Evolutionary conservation across 2,113 vertebrate genomes (phyloP).

Genomic region (Muntiacus muntjak): DNA sequence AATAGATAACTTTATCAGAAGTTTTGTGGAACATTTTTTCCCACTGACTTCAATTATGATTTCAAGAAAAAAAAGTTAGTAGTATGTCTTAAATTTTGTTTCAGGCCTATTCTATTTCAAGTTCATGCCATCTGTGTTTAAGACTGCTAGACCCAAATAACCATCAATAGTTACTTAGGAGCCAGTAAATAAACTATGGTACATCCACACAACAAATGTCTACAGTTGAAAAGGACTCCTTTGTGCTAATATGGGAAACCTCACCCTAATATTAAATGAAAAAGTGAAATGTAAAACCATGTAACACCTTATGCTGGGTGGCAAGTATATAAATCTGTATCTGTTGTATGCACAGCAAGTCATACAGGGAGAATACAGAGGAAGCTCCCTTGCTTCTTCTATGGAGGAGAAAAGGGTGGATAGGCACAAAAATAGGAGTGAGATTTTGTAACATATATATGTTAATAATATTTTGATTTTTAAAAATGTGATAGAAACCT

Average conservation of each 20-base stretch:
- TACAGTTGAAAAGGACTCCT: background rate
- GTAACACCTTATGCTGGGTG: background rate
- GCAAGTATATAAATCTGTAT: background rate
- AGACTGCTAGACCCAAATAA: background rate
- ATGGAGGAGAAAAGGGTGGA: background rate
- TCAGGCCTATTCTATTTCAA: constrained; percentile 3
- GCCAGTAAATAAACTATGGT: background rate
- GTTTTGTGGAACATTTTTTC: background rate
- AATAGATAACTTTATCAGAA: background rate
- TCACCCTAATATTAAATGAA: background rate
- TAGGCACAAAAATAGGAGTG: background rate
- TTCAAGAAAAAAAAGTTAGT: background rate
- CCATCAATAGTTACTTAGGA: background rate
- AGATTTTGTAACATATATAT: background rate
- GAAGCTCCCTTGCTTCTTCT: background rate
- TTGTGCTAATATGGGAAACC: background rate
- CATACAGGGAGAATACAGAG: background rate
- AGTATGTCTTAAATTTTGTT: background rate
- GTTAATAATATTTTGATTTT: background rate
- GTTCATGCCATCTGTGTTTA: background rate
- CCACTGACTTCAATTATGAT: background rate
- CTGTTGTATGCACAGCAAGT: background rate
- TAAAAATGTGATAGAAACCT: background rate
- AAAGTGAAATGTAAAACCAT: background rate
- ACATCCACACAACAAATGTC: background rate